Evolutionary conservation across 2,888 invertebrate genomes (phyloP), one percentile per base, ranked within the genome.

Genomic region (Metellina segmentata): DNA sequence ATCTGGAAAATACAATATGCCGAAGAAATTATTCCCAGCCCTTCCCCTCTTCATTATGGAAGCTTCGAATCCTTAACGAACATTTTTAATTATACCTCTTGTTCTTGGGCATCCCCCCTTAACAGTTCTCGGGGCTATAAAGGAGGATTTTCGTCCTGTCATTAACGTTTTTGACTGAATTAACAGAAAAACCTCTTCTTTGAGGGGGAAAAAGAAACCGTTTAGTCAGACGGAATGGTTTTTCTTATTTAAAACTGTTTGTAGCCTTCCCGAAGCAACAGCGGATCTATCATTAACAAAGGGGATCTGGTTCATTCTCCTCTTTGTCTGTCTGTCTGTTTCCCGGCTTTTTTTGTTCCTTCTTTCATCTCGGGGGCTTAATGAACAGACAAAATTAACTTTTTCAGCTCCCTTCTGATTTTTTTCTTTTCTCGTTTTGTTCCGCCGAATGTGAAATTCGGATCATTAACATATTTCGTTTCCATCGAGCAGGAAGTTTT

Each of bases 151-250:
- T 52, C 81, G 51, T 52, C 81, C 49, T 81, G 85, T 86, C 90
- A 85, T 90, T 90, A 90, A 82, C 86, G 82, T 90, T 90, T 90
- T 90, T 90, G 90, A 90, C 90, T 90, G 90, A 86, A 90, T 90
- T 90, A 90, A 90, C 90, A 90, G 90, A 86, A 86, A 90, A 90
- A 90, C 81, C 51, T 85, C 52, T 70, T 70, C 51, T 34, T 75
- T 61, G 61, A 16, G 61, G 61, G 16, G 9, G 20, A 13, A 83
- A 82, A 85, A 90, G 78, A 90, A 90, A 86, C 81, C 81, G 86
- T 86, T 86, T 86, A 90, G 86, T 86, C 90, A 90, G 85, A 49
- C 79, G 85, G 53, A 90, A 90, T 85, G 74, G 85, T 72, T 90
- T 90, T 85, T 89, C 83, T 79, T 85, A 79, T 85, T 89, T 79